phyloP scores from a whole-genome alignment of 2,113 vertebrate genomes.

The Edolisoma coerulescens region DNA sequence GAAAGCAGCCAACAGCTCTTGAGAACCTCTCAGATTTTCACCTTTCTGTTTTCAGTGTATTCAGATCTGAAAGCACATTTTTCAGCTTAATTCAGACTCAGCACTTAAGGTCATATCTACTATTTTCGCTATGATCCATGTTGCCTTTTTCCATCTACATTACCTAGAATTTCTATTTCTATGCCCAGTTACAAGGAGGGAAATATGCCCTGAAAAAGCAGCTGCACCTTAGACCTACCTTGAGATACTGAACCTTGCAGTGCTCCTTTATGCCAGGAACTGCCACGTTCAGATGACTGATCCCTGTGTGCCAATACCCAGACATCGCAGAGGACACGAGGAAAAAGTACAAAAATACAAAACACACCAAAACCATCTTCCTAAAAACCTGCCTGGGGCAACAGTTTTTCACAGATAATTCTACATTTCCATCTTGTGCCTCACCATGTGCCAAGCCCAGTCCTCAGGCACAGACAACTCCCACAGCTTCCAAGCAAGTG shows the following conservation, averaged over 20 bases:
- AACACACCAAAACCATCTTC: neutral
- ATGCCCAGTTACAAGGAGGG: neutral
- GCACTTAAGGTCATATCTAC: neutral
- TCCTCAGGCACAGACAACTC: neutral
- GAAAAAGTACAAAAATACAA: neutral
- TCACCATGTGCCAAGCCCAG: neutral
- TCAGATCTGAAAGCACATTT: neutral
- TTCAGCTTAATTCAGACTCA: neutral
- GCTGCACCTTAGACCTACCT: neutral
- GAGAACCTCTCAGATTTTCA: neutral
- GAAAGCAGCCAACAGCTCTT: neutral
- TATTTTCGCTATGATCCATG: neutral
- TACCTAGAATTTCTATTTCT: neutral
- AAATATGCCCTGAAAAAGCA: neutral
- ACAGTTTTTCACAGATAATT: neutral
- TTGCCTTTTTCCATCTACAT: neutral
- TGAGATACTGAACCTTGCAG: neutral
- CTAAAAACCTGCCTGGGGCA: neutral
- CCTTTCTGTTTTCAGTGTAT: neutral
- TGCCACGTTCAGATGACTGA: neutral
- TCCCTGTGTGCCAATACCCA: neutral
- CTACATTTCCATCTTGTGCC: neutral
- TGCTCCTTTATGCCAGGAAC: neutral
- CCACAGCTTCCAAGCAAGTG: neutral
- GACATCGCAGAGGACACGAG: fast-evolving